Evolutionary conservation across 2,113 vertebrate species (phyloP).

Genomic region (Ictalurus punctatus): DNA sequence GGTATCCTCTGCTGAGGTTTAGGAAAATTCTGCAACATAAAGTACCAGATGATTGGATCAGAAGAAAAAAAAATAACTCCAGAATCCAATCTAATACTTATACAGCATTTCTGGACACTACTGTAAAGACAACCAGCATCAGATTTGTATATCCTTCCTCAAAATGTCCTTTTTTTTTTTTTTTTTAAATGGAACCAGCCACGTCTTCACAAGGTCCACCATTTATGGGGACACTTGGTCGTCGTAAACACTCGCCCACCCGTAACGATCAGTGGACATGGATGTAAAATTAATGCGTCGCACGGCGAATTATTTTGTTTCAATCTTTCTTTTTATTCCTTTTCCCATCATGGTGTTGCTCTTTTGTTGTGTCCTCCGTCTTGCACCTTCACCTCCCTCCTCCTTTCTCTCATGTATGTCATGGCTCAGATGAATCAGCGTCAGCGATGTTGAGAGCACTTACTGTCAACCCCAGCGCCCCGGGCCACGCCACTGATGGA

Average conservation of each 20-base stretch:
- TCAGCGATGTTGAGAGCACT: conserved; percentile 81
- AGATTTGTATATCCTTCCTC: background rate
- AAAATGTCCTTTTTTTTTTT: background rate
- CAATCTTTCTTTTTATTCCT: background rate
- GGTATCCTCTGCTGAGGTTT: background rate
- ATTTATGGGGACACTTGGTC: background rate
- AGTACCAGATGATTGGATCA: background rate
- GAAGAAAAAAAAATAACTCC: background rate
- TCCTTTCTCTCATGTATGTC: conserved; percentile 70
- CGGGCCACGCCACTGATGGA: conserved; percentile 78
- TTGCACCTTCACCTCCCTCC: conserved; percentile 20
- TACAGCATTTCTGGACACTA: background rate
- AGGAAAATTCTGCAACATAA: background rate
- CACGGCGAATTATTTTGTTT: background rate
- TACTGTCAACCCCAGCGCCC: conserved; percentile 80
- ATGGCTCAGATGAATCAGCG: conserved; percentile 80
- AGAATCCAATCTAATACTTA: background rate
- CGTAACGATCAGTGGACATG: background rate
- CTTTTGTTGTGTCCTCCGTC: conserved; percentile 15
- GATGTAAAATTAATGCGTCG: background rate
- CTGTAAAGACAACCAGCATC: background rate
- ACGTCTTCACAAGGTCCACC: background rate
- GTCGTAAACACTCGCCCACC: background rate
- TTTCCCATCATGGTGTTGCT: conserved; percentile 6
- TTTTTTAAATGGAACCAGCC: background rate